phyloP scores from a whole-genome alignment of 2,113 vertebrate genomes.

The Zosterops borbonicus region DNA sequence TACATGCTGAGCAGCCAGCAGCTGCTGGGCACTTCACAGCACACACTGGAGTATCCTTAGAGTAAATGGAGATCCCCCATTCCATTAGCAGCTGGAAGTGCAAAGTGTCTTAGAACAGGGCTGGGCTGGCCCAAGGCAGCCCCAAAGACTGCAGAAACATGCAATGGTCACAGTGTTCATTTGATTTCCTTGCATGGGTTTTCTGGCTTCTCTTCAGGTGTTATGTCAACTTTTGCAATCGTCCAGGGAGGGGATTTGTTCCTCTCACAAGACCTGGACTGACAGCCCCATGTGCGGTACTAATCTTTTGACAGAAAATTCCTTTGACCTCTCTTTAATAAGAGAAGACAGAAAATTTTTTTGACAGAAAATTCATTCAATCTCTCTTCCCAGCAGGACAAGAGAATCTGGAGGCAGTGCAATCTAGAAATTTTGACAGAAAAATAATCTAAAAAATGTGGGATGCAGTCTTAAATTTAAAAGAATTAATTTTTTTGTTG shows the following conservation, averaged over 20 bases:
- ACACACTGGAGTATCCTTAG: not conserved
- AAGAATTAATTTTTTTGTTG: not conserved
- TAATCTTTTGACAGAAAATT: slow-evolving; percentile 3
- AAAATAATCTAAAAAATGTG: not conserved
- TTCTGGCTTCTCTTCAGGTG: not conserved
- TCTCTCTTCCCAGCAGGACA: not conserved
- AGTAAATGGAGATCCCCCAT: not conserved
- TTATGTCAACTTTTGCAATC: not conserved
- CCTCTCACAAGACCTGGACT: not conserved
- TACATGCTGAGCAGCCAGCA: not conserved
- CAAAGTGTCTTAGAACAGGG: not conserved
- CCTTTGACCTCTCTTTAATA: not conserved
- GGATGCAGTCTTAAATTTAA: not conserved
- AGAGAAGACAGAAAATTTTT: not conserved
- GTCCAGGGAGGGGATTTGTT: not conserved
- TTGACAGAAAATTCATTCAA: not conserved
- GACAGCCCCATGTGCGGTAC: not conserved
- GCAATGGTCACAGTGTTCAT: not conserved
- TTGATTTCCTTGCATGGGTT: not conserved
- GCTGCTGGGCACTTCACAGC: not conserved
- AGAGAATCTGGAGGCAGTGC: not conserved
- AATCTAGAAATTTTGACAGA: not conserved
- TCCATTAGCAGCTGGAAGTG: not conserved
- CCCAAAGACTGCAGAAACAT: not conserved
- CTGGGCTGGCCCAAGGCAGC: not conserved